Conservation (phyloP, 2,113 vertebrate genomes). For the Phyllopteryx taeniolatus region DNA sequence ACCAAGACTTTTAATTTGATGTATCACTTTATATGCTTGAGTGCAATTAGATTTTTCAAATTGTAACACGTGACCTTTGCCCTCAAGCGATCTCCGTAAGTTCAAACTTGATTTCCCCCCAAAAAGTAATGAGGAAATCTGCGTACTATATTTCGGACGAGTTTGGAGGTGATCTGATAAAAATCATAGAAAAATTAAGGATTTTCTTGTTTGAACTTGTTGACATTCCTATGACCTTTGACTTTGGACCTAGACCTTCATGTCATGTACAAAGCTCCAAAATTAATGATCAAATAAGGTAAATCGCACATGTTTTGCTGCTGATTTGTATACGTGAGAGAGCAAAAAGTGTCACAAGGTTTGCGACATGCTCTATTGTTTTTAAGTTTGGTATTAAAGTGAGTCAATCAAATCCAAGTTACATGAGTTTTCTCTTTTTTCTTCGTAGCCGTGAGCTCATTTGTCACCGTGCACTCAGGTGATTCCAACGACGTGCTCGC, state of each 20-base stretch:
- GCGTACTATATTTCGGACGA: background rate
- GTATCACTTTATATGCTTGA: too few species aligned
- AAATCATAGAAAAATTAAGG: background rate
- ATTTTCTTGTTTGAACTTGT: background rate
- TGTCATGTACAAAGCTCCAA: background rate
- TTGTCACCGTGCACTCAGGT: constrained; percentile 16
- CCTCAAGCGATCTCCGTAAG: background rate
- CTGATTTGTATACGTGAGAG: background rate
- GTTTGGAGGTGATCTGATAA: background rate
- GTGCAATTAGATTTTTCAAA: background rate
- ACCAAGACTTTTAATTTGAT: background rate
- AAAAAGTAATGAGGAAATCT: background rate
- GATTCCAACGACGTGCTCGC: background rate
- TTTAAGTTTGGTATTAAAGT: background rate
- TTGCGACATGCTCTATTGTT: background rate
- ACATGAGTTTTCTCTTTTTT: background rate
- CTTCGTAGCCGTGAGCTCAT: background rate
- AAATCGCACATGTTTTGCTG: too few species aligned
- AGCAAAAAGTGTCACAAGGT: background rate
- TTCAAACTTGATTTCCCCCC: background rate
- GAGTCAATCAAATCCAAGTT: background rate
- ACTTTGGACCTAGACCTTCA: background rate
- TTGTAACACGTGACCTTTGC: background rate
- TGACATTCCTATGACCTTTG: background rate
- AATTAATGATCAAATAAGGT: background rate